Evolutionary conservation across 2,888 invertebrate genomes (phyloP), one percentile per base, ranked within the genome.

Genomic region (Andrena fulva): DNA sequence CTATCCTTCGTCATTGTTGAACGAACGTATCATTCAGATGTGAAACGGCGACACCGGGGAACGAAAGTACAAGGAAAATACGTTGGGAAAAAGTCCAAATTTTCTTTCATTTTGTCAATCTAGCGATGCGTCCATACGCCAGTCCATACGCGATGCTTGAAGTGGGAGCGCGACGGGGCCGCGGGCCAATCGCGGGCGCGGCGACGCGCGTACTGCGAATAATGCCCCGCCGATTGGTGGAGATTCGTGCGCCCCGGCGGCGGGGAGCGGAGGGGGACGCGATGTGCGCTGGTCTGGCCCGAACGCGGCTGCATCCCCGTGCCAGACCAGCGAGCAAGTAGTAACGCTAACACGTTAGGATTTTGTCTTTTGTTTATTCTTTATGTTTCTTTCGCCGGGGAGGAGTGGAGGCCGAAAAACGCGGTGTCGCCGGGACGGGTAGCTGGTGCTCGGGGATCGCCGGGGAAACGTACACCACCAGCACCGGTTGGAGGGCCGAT

Each of bases 361-460:
- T 77, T 85, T 88, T 80, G 78, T 79, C 85, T 84, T 88, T 88
- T 79, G 85, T 86, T 84, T 88, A 80, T 88, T 63, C 73, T 69
- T 86, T 72, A 69, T 64, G 78, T 79, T 84, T 62, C 52, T 72
- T 80, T 78, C 62, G 7, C 27, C 60, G 64, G 56, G 33, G 64
- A 64, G 42, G 29, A 7, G 48, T 24, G 60, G 42, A 62, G 35
- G 27, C 62, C 29, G 24, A 64, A 12, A n/a, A 42, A 56, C 62
- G 42, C 59, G 60, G 48, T 59, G 68, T 31, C 31, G 42, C 20
- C 27, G 71, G 48, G 33, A 52, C 35, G 52, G 69, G 62, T 62
- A 31, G 54, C 70, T 72, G 73, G 66, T 77, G 62, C 60, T 67
- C 77, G 74, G 48, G 69, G 71, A 77, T 75, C 64, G 48, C n/a